These are phyloP conservation scores for Falco naumanni DNA, from an alignment of 2,797 vertebrate species.

Conservation along the genomic window DNA sequence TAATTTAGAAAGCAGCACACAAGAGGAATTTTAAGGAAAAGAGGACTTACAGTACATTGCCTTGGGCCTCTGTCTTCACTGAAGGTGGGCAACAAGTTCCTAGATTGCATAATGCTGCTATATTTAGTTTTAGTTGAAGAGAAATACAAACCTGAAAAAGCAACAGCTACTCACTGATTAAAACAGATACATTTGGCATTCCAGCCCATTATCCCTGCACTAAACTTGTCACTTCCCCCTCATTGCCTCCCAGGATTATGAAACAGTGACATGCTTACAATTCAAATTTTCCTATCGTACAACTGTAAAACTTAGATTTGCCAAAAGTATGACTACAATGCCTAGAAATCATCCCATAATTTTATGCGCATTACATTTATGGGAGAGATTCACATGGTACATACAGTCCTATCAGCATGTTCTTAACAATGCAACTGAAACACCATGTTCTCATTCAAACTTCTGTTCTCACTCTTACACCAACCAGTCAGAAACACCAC, in stretches of 20 bases:
- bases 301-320: neutral
- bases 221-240: neutral
- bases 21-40: neutral
- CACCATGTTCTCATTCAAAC: neutral
- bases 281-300: neutral
- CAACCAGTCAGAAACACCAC: neutral
- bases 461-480: neutral
- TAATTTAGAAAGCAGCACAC: neutral
- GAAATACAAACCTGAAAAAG: neutral
- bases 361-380: neutral
- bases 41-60: constrained; percentile 1
- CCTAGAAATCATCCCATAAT: neutral
- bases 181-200: neutral
- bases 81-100: constrained; percentile 6
- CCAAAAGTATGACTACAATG: neutral
- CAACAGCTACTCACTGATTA: neutral
- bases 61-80: neutral
- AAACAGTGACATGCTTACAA: neutral
- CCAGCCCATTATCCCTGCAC: neutral
- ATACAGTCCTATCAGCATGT: neutral
- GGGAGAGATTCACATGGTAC: neutral
- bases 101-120: constrained; percentile 36
- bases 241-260: neutral
- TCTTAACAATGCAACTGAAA: neutral
- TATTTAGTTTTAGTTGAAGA: neutral